phyloP scores from a whole-genome alignment of 2,113 vertebrate species.

The Phaethornis superciliosus region DNA sequence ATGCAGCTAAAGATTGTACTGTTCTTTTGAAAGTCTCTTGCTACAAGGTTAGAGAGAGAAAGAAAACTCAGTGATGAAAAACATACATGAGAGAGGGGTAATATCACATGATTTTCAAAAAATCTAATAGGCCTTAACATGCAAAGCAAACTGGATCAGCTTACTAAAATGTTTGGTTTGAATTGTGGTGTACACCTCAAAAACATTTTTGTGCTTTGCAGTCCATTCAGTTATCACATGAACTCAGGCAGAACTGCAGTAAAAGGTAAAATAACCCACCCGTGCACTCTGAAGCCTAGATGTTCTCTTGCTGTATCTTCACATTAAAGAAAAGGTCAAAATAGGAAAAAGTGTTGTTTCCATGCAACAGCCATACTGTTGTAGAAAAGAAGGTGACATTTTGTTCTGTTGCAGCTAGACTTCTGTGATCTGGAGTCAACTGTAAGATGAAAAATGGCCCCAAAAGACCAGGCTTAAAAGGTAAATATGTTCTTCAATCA shows the following conservation, averaged over 20 bases:
- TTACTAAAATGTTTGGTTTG: background rate
- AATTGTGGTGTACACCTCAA: background rate
- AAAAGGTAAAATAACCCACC: background rate
- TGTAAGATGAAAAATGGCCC: background rate
- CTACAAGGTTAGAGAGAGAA: slow-evolving; percentile 21
- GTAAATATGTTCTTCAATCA: background rate
- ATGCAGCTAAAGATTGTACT: background rate
- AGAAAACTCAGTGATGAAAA: background rate
- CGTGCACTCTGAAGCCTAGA: background rate
- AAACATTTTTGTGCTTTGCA: background rate
- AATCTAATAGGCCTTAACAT: background rate
- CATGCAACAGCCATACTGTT: background rate
- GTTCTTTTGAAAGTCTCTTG: background rate
- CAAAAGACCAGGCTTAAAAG: background rate
- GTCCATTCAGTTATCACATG: background rate
- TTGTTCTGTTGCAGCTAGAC: background rate
- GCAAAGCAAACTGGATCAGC: background rate
- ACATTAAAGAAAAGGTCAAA: background rate
- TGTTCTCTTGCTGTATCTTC: background rate
- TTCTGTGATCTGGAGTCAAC: background rate
- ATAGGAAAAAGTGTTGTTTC: background rate
- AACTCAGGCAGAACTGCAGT: background rate
- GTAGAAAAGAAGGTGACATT: background rate
- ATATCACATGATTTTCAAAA: background rate
- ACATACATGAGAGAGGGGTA: background rate